These are phyloP conservation scores for Lutjanus argentimaculatus DNA, from an alignment of 2,797 vertebrate genomes.

Conservation along the genomic window DNA sequence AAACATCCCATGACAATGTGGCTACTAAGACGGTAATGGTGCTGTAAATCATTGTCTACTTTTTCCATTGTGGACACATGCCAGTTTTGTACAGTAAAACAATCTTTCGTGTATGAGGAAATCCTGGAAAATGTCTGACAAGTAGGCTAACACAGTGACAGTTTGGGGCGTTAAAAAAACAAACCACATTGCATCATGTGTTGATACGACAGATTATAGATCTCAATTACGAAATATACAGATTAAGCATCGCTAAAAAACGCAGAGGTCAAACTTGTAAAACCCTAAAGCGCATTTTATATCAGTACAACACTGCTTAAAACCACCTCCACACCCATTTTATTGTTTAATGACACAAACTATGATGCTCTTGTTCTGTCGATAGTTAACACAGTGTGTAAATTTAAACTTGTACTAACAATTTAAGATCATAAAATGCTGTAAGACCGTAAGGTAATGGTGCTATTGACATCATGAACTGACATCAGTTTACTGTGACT, in stretches of 20 bases:
- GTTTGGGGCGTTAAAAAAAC: neutral
- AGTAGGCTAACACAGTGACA: neutral
- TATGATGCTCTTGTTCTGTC: conserved; percentile 15
- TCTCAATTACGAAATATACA: neutral
- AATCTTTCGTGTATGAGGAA: neutral
- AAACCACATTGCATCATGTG: neutral
- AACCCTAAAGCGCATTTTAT: conserved; percentile 12
- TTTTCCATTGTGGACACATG: neutral
- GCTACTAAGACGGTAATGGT: neutral
- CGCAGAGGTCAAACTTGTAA: neutral
- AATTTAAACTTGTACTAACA: conserved; percentile 26
- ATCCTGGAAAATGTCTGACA: neutral
- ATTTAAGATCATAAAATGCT: conserved; percentile 33
- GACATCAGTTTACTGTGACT: conserved; percentile 18
- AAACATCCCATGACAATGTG: neutral
- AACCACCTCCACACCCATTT: conserved; percentile 32
- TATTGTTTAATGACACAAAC: conserved; percentile 43
- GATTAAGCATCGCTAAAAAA: neutral
- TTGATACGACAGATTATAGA: neutral
- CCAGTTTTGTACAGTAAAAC: neutral
- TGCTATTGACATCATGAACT: neutral
- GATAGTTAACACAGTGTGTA: conserved; percentile 8
- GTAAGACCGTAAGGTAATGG: conserved; percentile 19
- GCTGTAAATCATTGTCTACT: neutral
- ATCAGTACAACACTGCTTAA: conserved; percentile 3